Evolutionary conservation across 2,888 invertebrate species (phyloP).

Genomic region (Yponomeuta malinellus): DNA sequence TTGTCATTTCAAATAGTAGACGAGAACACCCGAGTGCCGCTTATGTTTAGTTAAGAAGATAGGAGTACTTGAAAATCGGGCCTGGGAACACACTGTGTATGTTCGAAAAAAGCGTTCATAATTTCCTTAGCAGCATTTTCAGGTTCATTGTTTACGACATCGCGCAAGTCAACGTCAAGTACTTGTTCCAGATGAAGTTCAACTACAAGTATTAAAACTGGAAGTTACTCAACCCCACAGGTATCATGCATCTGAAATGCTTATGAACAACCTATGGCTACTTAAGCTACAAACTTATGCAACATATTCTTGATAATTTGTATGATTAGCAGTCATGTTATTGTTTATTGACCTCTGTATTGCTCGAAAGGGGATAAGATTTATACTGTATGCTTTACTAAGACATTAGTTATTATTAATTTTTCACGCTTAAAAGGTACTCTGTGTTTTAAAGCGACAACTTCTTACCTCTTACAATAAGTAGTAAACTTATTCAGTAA

Average conservation of each 20-base stretch:
- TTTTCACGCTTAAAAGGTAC: too few species aligned
- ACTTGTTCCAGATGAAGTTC: constrained; percentile 91
- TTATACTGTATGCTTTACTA: too few species aligned
- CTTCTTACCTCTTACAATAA: too few species aligned
- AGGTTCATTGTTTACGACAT: constrained; percentile 96
- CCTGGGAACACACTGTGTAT: too few species aligned
- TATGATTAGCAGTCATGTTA: background rate
- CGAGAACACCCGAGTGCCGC: too few species aligned
- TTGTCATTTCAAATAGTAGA: too few species aligned
- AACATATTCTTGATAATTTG: background rate
- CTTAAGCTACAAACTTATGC: background rate
- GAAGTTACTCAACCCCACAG: background rate
- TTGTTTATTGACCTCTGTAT: background rate
- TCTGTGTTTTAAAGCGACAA: too few species aligned
- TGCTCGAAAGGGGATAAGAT: too few species aligned
- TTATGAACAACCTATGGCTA: background rate
- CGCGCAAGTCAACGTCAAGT: constrained; percentile 94
- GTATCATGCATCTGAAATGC: background rate
- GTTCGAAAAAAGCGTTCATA: background rate
- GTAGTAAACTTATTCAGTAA: too few species aligned
- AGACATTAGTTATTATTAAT: too few species aligned
- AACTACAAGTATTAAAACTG: constrained; percentile 78
- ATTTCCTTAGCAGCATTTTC: constrained; percentile 25
- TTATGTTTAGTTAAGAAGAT: too few species aligned
- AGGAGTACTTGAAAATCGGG: too few species aligned